phyloP scores from a whole-genome alignment of 2,113 vertebrate genomes.

The Gobius niger region DNA sequence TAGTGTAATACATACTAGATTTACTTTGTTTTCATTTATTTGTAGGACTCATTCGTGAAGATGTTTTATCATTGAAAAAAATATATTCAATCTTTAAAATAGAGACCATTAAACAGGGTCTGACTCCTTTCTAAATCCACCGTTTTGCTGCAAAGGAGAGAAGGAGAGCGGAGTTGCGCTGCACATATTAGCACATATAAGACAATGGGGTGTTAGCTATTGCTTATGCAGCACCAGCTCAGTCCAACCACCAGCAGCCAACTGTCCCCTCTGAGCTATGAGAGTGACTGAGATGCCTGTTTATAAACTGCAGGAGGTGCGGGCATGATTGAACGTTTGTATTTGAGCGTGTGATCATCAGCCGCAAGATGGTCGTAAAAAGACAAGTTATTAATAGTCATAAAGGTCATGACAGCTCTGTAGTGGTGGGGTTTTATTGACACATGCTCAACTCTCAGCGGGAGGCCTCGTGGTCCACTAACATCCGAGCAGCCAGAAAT shows the following conservation, averaged over 20 bases:
- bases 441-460: slow-evolving; percentile 22
- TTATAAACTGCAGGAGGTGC: slow-evolving; percentile 23
- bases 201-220: slow-evolving; percentile 29
- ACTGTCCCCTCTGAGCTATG: slow-evolving; percentile 35
- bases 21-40: too few relatives aligned
- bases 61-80: too few relatives aligned
- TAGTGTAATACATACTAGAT: too few relatives aligned
- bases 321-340: slow-evolving; percentile 50
- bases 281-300: slow-evolving; percentile 28
- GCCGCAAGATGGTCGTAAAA: slow-evolving; percentile 45
- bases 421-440: slow-evolving; percentile 52
- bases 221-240: slow-evolving; percentile 12
- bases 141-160: not conserved
- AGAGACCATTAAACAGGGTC: too few relatives aligned
- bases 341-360: slow-evolving; percentile 17
- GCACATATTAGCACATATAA: slow-evolving; percentile 10
- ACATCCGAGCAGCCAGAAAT: slow-evolving; percentile 40
- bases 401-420: slow-evolving; percentile 46
- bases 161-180: not conserved
- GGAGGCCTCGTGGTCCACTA: slow-evolving; percentile 35
- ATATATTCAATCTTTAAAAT: not conserved
- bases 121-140: too few relatives aligned
- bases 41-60: too few relatives aligned
- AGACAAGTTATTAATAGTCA: slow-evolving; percentile 62
- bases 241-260: slow-evolving; percentile 47